Base-by-base conservation (phyloP, 2,797 vertebrate species). In the Chrysocyon brachyurus region DNA sequence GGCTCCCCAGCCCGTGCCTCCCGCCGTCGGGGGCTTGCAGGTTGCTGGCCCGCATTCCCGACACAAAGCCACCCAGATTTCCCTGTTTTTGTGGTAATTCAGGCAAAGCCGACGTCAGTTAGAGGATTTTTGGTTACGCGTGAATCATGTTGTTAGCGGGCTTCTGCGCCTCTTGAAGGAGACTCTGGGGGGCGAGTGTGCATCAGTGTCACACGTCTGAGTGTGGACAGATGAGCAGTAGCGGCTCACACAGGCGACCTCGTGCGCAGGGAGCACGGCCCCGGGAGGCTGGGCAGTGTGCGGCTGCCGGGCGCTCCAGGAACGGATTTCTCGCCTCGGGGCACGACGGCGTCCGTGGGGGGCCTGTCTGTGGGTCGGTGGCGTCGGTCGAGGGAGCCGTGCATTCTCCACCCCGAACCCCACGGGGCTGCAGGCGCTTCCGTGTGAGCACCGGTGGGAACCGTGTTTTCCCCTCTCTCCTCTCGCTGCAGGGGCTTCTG, bases 401-500 rank as follows among this genome's bases (percentile, higher is more conserved):
- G 5, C 22, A 2, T 28, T 59, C n/a, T 0, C 28, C 77, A 33
- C 28, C 77, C 3, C 8, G n/a, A 46, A 14, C 2, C 52, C 1
- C 28, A 1, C 2, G 1, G 28, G 66, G 4, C 40, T 46, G 22
- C 4, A 2, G 16, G 21, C 14, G 33, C n/a, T 14, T 40, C 52
- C 6, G 0, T 1, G 36, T 11, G 3, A 84, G 73, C 1, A 12
- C 81, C 0, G 24, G 0, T 6, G 10, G 87, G 64, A 63, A 22
- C 36, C 21, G 12, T 4, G 1, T 78, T 22, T 61, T 5, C 40
- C 66, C 28, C 36, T 64, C 15, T 40, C 52, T n/a, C 40, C 6
- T 81, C 96, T 87, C 72, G 59, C 64, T 98, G 46, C 98, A 99
- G 99, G 99, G 99, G 99, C 3, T 99, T 99, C 98, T 99, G 99